Conservation (phyloP, 2,888 invertebrate genomes). For the Heterodera filipjevi region DNA sequence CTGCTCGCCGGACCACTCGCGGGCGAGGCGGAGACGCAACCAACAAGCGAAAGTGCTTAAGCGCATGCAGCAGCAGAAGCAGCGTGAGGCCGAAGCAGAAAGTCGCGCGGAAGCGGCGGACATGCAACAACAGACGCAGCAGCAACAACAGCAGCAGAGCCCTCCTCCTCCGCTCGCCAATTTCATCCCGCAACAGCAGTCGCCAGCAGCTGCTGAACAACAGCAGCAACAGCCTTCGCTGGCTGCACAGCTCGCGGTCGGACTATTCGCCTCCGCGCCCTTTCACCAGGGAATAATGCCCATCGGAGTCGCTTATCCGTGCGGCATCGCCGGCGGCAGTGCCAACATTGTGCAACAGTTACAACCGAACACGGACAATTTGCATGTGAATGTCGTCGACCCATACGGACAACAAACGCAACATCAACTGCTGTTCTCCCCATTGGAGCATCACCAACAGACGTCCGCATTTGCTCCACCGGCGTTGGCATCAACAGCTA, state of each 20-base stretch:
- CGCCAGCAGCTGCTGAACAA: background rate
- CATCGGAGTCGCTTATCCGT: constrained; percentile 3
- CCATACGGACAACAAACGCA: background rate
- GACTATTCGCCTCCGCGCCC: constrained; percentile 18
- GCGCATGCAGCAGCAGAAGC: background rate
- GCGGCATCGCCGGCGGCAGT: background rate
- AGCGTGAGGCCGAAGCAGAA: background rate
- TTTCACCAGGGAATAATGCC: constrained; percentile 14
- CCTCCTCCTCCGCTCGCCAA: constrained; percentile 13
- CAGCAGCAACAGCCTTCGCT: constrained; percentile 19
- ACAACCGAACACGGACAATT: background rate
- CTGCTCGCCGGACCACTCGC: constrained; percentile 35
- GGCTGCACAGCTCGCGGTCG: constrained; percentile 25
- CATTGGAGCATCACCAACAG: background rate
- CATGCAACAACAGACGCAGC: background rate
- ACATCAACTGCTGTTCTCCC: constrained; percentile 13
- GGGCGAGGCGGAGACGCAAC: constrained; percentile 17
- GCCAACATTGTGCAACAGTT: constrained; percentile 12
- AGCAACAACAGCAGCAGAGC: background rate
- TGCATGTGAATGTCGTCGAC: background rate
- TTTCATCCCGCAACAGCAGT: constrained; percentile 21
- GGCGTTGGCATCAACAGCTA: background rate
- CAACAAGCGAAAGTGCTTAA: background rate
- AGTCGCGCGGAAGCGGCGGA: background rate
- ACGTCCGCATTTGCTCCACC: constrained; percentile 22